A percentile compares a stretch with the other conserved stretches of the same genome.
phyloP scores from a whole-genome alignment of 2,888 invertebrate species.

The Exephanes ischioxanthus region DNA sequence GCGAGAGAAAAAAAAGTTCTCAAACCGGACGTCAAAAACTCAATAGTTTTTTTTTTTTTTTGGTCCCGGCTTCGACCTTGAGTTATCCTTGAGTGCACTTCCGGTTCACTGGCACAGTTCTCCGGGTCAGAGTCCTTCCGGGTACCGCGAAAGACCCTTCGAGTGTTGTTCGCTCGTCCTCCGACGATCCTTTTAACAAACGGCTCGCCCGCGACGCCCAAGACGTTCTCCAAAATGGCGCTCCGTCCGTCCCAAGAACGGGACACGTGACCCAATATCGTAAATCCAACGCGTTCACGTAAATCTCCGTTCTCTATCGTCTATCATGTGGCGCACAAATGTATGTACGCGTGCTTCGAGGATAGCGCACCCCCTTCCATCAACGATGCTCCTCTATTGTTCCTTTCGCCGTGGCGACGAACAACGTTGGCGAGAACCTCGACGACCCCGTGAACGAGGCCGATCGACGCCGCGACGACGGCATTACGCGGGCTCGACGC shows the following conservation, averaged over 20 bases:
- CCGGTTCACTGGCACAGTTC: neutral
- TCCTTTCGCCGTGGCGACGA: conserved; percentile 13
- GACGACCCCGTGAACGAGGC: conserved; percentile 41
- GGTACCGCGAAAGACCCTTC: too few relatives aligned
- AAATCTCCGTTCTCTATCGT: neutral
- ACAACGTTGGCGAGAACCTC: conserved; percentile 24
- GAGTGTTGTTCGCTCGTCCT: too few relatives aligned
- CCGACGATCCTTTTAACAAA: too few relatives aligned
- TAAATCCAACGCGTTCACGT: neutral
- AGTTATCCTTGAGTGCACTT: conserved; percentile 3
- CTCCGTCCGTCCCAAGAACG: neutral
- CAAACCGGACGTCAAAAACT: neutral
- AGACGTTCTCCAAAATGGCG: conserved; percentile 12
- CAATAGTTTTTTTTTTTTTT: too few relatives aligned
- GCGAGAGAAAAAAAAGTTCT: neutral
- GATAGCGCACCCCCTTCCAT: conserved; percentile 27
- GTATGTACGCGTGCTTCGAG: neutral
- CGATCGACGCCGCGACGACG: conserved; percentile 27
- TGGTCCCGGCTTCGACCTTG: neutral
- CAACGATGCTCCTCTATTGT: conserved; percentile 34
- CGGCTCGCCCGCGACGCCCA: too few relatives aligned
- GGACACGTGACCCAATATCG: conserved; percentile 8
- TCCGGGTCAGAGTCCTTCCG: neutral
- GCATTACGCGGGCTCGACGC: conserved; percentile 41
- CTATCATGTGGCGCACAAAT: neutral